A percentile compares a stretch with the other conserved stretches of the same genome.
Conservation (phyloP, 35 echinoderm and acorn worm genomes). For the Amphiura filiformis region DNA sequence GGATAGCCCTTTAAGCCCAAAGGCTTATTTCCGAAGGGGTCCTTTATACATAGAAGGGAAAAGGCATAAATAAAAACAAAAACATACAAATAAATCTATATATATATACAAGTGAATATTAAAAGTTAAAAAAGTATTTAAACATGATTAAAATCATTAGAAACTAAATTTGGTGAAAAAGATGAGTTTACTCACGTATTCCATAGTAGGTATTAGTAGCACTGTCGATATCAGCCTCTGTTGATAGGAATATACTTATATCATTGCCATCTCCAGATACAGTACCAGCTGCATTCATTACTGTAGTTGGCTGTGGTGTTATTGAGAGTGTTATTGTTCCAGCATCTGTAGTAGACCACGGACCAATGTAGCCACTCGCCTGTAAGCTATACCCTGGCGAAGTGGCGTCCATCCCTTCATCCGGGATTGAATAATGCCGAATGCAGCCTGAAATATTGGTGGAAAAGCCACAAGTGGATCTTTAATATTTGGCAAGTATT, state of each 20-base stretch:
- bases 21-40: too few relatives aligned
- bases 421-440: not conserved
- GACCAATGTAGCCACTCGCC: not conserved
- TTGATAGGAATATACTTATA: not conserved
- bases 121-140: too few relatives aligned
- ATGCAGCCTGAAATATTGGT: not conserved
- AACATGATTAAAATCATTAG: too few relatives aligned
- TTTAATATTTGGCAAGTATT: too few relatives aligned
- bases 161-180: too few relatives aligned
- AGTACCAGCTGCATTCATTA: not conserved
- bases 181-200: not conserved
- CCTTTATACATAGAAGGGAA: not conserved
- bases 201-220: not conserved
- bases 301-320: not conserved
- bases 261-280: not conserved
- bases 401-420: not conserved
- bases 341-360: not conserved
- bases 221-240: not conserved
- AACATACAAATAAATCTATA: too few relatives aligned
- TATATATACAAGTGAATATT: too few relatives aligned
- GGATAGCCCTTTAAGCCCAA: too few relatives aligned
- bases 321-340: not conserved
- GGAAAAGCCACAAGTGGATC: too few relatives aligned
- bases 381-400: not conserved
- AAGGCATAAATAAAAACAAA: not conserved